Conservation (phyloP, 1,140 invertebrate species). For the Drosophila littoralis region DNA sequence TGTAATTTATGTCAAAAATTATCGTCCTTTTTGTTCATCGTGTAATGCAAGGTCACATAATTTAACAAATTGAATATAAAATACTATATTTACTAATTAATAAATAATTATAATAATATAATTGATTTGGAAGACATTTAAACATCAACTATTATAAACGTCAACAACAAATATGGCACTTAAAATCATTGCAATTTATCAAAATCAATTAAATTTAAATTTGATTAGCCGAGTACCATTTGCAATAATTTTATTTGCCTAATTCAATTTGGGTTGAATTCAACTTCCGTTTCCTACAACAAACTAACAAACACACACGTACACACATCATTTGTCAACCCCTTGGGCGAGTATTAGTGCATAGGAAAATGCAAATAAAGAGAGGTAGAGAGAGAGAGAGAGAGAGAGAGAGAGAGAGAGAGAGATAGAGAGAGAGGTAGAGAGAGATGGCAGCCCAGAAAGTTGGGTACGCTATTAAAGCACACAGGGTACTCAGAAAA, state of each 20-base stretch:
- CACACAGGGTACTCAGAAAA: constrained; percentile 13
- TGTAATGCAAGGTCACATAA: too few species aligned
- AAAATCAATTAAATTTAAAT: constrained; percentile 32
- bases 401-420: background rate
- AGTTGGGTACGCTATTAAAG: constrained; percentile 27
- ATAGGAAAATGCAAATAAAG: constrained; percentile 12
- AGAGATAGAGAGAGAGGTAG: background rate
- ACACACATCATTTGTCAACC: constrained; percentile 42
- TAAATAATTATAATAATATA: too few species aligned
- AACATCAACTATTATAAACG: background rate
- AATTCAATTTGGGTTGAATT: constrained; percentile 37
- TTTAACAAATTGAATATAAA: too few species aligned
- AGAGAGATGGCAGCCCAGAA: background rate
- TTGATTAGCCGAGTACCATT: constrained; percentile 16
- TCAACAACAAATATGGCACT: background rate
- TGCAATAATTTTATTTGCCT: constrained; percentile 30
- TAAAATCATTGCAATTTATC: constrained; percentile 1
- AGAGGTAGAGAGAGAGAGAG: background rate
- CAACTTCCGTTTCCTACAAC: constrained; percentile 27
- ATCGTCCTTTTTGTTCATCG: too few species aligned
- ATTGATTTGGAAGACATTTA: too few species aligned
- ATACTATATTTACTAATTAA: too few species aligned
- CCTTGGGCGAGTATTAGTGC: background rate
- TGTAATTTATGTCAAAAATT: too few species aligned
- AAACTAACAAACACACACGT: constrained; percentile 28